Evolutionary conservation across 2,888 invertebrate species (phyloP).

Genomic region (Pristionchus exspectatus): DNA sequence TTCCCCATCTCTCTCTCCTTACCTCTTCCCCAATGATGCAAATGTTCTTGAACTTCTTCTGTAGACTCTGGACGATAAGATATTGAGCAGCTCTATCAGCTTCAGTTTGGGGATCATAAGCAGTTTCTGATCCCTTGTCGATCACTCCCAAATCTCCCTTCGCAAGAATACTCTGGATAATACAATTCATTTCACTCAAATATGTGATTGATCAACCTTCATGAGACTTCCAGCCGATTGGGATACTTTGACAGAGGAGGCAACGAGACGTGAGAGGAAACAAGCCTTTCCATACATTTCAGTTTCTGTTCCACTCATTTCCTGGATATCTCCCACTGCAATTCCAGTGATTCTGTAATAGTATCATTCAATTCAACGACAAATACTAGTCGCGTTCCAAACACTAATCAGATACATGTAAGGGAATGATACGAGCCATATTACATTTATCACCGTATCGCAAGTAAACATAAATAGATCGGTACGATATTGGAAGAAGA

Average conservation of each 20-base stretch:
- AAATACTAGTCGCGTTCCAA: slow-evolving; percentile 41
- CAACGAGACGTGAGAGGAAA: slow-evolving; percentile 80
- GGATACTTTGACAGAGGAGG: slow-evolving; percentile 80
- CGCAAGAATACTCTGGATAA: slow-evolving; percentile 68
- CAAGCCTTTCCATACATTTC: slow-evolving; percentile 68
- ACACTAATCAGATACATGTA: not conserved
- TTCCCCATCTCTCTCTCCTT: slow-evolving; percentile 48
- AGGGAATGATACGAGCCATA: not conserved
- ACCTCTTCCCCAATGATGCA: slow-evolving; percentile 91
- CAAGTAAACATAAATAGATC: slow-evolving; percentile 22
- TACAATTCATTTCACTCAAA: slow-evolving; percentile 61
- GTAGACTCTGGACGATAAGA: slow-evolving; percentile 92
- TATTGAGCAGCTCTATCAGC: slow-evolving; percentile 96
- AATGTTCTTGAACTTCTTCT: slow-evolving; percentile 90
- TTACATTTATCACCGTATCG: slow-evolving; percentile 40
- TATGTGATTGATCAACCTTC: slow-evolving; percentile 70
- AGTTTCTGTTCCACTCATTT: slow-evolving; percentile 50
- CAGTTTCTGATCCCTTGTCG: slow-evolving; percentile 83
- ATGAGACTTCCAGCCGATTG: slow-evolving; percentile 80
- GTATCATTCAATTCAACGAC: not conserved
- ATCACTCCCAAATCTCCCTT: slow-evolving; percentile 80
- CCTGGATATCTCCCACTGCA: slow-evolving; percentile 18
- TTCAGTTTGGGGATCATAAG: slow-evolving; percentile 93
- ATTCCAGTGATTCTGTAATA: slow-evolving; percentile 22
- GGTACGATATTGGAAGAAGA: slow-evolving; percentile 8